phyloP scores from a whole-genome alignment of 2,888 invertebrate species.

The Drosophila fungiperda region DNA sequence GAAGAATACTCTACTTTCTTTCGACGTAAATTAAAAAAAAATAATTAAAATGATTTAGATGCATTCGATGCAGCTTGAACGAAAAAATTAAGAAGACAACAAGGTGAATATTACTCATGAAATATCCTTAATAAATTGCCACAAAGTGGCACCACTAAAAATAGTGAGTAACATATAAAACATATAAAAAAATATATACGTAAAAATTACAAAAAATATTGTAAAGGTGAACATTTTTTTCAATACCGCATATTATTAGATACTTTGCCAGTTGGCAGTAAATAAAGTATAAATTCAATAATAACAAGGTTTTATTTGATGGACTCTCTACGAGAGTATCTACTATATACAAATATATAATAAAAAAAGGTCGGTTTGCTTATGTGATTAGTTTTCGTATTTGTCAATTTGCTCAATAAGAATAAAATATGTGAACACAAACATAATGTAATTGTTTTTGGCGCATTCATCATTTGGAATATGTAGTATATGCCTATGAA shows the following conservation, averaged over 20 bases:
- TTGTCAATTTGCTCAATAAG: not conserved
- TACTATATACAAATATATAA: not conserved
- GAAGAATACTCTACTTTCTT: not conserved
- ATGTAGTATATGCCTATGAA: not conserved
- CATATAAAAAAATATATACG: not conserved
- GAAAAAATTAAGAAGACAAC: not conserved
- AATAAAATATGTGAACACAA: slow-evolving; percentile 1
- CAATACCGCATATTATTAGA: not conserved
- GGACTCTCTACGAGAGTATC: not conserved
- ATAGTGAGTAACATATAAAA: not conserved
- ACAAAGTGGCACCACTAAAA: not conserved
- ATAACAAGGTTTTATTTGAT: not conserved
- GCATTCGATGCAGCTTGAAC: not conserved
- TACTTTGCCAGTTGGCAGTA: not conserved
- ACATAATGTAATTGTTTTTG: slow-evolving; percentile 77
- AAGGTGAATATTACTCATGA: not conserved
- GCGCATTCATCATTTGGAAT: slow-evolving; percentile 85
- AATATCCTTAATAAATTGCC: not conserved
- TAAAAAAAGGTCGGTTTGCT: not conserved
- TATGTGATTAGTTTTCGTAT: not conserved
- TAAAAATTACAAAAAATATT: not conserved
- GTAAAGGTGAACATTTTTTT: slow-evolving; percentile 74
- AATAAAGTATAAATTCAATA: not conserved
- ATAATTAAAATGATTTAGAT: not conserved
- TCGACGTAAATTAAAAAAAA: not conserved